Evolutionary conservation across 2,797 vertebrate genomes (phyloP), one percentile per base, ranked within the genome.

Genomic region (Tragopan temminckii): DNA sequence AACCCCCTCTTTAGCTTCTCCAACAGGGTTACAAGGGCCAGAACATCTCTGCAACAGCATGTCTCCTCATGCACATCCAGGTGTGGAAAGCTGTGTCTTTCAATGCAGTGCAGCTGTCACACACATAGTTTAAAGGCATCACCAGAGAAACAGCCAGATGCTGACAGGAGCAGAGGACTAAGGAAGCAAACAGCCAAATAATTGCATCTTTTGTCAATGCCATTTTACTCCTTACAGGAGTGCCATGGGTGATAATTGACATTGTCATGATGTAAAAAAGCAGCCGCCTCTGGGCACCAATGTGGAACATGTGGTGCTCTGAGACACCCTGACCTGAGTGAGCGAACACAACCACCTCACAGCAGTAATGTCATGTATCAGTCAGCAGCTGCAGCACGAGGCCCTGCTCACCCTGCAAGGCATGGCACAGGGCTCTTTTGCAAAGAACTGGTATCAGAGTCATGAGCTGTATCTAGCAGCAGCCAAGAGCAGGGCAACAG

Each of bases 361-460:
- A 87, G 75, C 64, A 46, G 46, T 4, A 2, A 0, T 14, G 33
- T 18, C 61, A 14, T 35, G 77, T 9, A 64, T 80, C 70, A 90
- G 52, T 31, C 76, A 78, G 83, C 88, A 69, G 80, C 68, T 76
- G 68, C 76, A 18, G 69, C 61, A 23, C 38, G 5, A 59, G 52
- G 31, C 64, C 23, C 57, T 1, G 31, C 66, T 36, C 8, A 18
- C 21, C 31, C 59, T 21, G 0, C 0, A 27, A 6, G 0, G 6
- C 52, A 4, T 0, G 1, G 8, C 1, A 31, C 1, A 0, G 7
- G 5, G 5, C 27, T 27, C 7, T 4, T 10, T 24, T 13, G 38
- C 1, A 46, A 25, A 7, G 5, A 10, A 42, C 25, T 9, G 15
- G 3, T 20, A 62, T 62, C 7, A 21, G 25, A 17, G 36, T 17